Base-by-base conservation (phyloP, 2,888 invertebrate genomes). In the Lasioglossum pauxillum region DNA sequence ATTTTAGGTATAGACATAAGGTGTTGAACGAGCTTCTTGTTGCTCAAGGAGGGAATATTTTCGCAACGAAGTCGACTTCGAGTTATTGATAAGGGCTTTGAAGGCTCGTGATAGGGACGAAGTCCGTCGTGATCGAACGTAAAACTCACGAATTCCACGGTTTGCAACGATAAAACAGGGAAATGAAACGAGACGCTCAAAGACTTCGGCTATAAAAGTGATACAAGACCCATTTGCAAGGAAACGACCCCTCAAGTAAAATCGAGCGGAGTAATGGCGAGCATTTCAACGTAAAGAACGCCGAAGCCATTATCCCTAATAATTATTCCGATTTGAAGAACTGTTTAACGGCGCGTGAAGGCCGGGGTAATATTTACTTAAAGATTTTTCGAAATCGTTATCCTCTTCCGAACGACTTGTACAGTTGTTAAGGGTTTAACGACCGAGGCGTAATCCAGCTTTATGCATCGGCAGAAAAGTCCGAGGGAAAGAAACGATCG, bases 341-440 rank as follows among this genome's bases (percentile, higher is more conserved):
- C 57, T n/a, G 69, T 49, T 82, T 71, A 84, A 82, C 38, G 60
- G n/a, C 74, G 46, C 27, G 10, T 46, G 53, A 46, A 82, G 82
- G 74, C 8, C 38, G n/a, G n/a, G 16, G 53, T 71, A 74, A 78
- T 75, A 78, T 78, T 84, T 84, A 82, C 74, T 75, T 78, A 71
- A 69, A 75, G 74, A 82, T 78, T 78, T 84, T 75, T 82, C 71
- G 49, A 49, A 84, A 82, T 49, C 74, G 82, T 84, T 84, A 78
- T 78, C 75, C 74, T 69, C 60, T 77, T 71, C 27, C n/a, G 78
- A 71, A 84, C 84, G 71, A 84, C 49, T 60, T 7, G 74, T 73
- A 57, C 78, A 60, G 84, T 78, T 82, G 78, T 84, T 82, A 77
- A 69, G 38, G 53, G 60, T 82, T 82, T 84, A 84, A 84, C 60